Evolutionary conservation across 2,113 vertebrate species (phyloP).

Genomic region (Gracilinanus agilis): DNA sequence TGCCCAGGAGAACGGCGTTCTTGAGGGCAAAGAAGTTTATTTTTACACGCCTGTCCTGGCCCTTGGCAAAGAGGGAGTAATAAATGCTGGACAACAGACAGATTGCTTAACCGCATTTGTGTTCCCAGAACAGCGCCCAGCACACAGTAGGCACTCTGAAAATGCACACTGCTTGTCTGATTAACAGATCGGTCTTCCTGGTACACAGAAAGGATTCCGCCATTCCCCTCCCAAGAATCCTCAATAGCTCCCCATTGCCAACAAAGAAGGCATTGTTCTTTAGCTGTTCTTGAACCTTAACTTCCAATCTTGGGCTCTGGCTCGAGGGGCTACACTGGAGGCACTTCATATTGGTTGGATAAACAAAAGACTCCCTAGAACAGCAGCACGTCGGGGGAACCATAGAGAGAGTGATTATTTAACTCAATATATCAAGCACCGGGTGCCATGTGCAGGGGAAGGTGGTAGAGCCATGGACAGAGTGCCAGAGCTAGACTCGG

Average conservation of each 20-base stretch:
- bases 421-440: neutral
- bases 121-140: neutral
- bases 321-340: neutral
- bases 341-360: neutral
- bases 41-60: neutral
- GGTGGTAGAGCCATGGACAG: too few relatives aligned
- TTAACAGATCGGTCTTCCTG: neutral
- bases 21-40: neutral
- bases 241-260: neutral
- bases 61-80: neutral
- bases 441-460: neutral
- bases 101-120: neutral
- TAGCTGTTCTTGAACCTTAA: neutral
- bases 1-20: neutral
- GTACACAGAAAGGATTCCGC: too few relatives aligned
- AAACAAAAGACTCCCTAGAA: neutral
- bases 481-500: too few relatives aligned
- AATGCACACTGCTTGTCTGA: too few relatives aligned
- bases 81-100: neutral
- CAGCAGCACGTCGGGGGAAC: slow-evolving; percentile 2
- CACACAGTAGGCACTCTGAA: neutral
- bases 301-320: neutral
- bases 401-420: slow-evolving; percentile 18
- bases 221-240: neutral
- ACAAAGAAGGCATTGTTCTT: neutral